Conservation (phyloP, 53 echinoderm and acorn worm genomes). For the Hippasteria phrygiana region DNA sequence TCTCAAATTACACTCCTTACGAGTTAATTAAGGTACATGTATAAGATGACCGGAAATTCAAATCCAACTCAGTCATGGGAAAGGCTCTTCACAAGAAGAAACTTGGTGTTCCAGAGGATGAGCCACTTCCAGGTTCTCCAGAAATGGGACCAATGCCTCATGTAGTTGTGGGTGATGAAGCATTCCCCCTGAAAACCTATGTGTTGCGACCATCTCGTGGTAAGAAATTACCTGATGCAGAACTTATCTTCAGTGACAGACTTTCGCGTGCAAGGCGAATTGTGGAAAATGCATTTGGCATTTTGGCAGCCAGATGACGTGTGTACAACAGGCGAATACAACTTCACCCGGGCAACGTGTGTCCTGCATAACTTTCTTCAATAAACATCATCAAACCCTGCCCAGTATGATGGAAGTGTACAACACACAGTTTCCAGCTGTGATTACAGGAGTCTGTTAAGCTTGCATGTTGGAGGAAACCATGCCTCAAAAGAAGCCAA, state of each 20-base stretch:
- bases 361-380: slow-evolving; percentile 49
- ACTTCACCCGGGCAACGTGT: slow-evolving; percentile 12
- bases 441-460: background rate
- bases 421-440: slow-evolving; percentile 2
- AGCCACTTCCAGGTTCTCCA: background rate
- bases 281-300: slow-evolving; percentile 61
- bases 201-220: slow-evolving; percentile 42
- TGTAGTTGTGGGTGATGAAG: slow-evolving; percentile 56
- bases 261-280: slow-evolving; percentile 46
- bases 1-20: no score
- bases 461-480: slow-evolving; percentile 4
- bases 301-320: slow-evolving; percentile 33
- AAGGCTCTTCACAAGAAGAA: slow-evolving; percentile 14
- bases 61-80: slow-evolving; percentile 12
- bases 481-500: slow-evolving; percentile 5
- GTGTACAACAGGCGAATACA: slow-evolving; percentile 39
- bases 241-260: slow-evolving; percentile 58
- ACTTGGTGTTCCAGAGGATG: background rate
- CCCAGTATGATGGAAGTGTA: slow-evolving; percentile 11
- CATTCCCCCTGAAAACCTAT: slow-evolving; percentile 55
- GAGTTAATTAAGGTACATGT: no score
- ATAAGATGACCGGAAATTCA: no score
- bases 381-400: slow-evolving; percentile 11
- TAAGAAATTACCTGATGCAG: background rate
- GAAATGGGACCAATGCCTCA: slow-evolving; percentile 9